phyloP scores from a whole-genome alignment of 1,140 invertebrate genomes.

The Camponotus pennsylvanicus region DNA sequence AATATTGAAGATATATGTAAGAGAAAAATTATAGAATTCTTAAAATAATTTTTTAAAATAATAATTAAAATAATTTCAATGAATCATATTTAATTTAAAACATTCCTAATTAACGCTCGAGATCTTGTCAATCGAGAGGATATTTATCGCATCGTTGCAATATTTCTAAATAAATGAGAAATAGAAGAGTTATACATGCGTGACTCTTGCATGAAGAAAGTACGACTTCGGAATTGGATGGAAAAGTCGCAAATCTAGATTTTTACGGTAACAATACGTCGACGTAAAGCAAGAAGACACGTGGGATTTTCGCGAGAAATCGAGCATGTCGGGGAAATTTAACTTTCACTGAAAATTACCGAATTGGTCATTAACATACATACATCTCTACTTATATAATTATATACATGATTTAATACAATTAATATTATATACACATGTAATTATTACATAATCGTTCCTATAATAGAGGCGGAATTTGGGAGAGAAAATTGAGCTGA shows the following conservation, averaged over 20 bases:
- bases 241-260: not conserved
- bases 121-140: not conserved
- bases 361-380: not conserved
- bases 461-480: not conserved
- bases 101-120: not conserved
- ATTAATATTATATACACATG: not conserved
- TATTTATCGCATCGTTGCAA: not conserved
- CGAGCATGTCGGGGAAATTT: not conserved
- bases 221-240: not conserved
- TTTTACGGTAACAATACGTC: constrained; percentile 1
- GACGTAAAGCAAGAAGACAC: not conserved
- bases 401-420: not conserved
- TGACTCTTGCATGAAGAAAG: constrained; percentile 23
- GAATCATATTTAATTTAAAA: not conserved
- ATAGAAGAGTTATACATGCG: not conserved
- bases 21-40: not conserved
- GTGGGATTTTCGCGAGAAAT: constrained; percentile 5
- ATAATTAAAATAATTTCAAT: not conserved
- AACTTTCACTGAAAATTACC: not conserved
- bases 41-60: not conserved
- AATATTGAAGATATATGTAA: too few relatives aligned
- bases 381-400: not conserved
- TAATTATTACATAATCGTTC: not conserved
- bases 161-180: not conserved
- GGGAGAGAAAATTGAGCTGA: not conserved